These are phyloP conservation scores for Hipparchia sbordonii DNA, from an alignment of 2,888 invertebrate genomes.

Conservation along the genomic window DNA sequence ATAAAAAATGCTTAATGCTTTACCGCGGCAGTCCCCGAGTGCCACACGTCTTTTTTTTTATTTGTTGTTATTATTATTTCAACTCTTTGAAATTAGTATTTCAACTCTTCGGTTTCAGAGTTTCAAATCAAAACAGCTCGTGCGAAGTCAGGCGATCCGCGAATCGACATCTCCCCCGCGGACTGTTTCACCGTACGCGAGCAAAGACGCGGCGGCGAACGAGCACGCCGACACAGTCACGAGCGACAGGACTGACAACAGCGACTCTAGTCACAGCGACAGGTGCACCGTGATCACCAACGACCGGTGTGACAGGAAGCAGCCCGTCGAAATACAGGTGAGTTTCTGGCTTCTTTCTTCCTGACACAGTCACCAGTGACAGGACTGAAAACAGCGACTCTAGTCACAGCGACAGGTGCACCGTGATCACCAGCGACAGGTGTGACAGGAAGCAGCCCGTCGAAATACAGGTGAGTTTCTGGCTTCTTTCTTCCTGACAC, in stretches of 20 bases:
- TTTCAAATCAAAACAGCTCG: constrained; percentile 91
- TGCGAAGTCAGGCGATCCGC: constrained; percentile 94
- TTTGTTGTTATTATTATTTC: too few species aligned
- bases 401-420: constrained; percentile 64
- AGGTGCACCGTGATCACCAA: constrained; percentile 48
- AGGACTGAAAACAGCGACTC: constrained; percentile 48
- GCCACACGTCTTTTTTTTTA: too few species aligned
- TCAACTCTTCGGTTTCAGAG: constrained; percentile 55
- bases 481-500: too few species aligned
- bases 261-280: constrained; percentile 68
- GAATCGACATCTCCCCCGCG: constrained; percentile 89
- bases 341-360: too few species aligned
- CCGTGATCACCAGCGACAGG: constrained; percentile 50
- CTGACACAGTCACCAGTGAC: constrained; percentile 20
- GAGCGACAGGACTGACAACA: constrained; percentile 33
- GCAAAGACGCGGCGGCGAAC: constrained; percentile 27
- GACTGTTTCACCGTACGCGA: constrained; percentile 70
- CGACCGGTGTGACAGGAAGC: constrained; percentile 59
- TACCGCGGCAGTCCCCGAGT: too few species aligned
- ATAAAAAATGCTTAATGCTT: too few species aligned
- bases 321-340: too few species aligned
- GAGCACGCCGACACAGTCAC: constrained; percentile 13
- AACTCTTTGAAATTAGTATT: too few species aligned
- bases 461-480: too few species aligned
- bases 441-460: constrained; percentile 65